Percentiles rank a stretch among this genome's conserved stretches.
These are phyloP conservation scores for Gonatopus flavifemur DNA, from an alignment of 1,140 invertebrate species.

Conservation along the genomic window DNA sequence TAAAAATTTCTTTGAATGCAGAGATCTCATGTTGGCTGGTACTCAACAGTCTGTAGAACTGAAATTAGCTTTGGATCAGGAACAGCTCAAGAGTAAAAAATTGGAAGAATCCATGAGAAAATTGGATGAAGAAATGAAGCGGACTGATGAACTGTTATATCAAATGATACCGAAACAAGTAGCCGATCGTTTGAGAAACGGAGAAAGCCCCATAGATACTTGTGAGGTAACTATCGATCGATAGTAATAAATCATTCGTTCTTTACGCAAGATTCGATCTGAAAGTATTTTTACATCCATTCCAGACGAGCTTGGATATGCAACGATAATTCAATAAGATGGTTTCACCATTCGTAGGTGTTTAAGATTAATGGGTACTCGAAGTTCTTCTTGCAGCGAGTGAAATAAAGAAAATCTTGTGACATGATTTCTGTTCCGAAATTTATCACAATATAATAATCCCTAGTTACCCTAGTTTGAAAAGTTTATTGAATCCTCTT, in stretches of 20 bases:
- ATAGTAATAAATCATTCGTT: background rate
- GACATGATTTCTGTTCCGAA: no score
- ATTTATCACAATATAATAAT: no score
- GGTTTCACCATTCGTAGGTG: no score
- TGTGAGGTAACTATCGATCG: slow-evolving; percentile 75
- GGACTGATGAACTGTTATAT: slow-evolving; percentile 93
- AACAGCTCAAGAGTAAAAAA: slow-evolving; percentile 95
- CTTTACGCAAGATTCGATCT: background rate
- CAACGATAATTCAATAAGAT: no score
- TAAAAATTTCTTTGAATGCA: slow-evolving; percentile 43
- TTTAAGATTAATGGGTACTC: no score
- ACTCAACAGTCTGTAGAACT: slow-evolving; percentile 97
- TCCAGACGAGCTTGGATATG: no score
- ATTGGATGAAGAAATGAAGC: slow-evolving; percentile 92
- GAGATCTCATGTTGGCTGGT: slow-evolving; percentile 93
- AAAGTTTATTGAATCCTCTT: no score
- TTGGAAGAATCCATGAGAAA: slow-evolving; percentile 95
- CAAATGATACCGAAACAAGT: slow-evolving; percentile 99
- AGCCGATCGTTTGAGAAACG: slow-evolving; percentile 86
- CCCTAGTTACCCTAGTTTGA: no score
- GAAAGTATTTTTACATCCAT: no score
- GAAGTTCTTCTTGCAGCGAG: no score
- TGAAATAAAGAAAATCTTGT: no score
- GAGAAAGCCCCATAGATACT: slow-evolving; percentile 91
- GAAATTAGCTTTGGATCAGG: slow-evolving; percentile 92